Base-by-base conservation (phyloP, 2,113 vertebrate genomes). In the Anolis sagrei region DNA sequence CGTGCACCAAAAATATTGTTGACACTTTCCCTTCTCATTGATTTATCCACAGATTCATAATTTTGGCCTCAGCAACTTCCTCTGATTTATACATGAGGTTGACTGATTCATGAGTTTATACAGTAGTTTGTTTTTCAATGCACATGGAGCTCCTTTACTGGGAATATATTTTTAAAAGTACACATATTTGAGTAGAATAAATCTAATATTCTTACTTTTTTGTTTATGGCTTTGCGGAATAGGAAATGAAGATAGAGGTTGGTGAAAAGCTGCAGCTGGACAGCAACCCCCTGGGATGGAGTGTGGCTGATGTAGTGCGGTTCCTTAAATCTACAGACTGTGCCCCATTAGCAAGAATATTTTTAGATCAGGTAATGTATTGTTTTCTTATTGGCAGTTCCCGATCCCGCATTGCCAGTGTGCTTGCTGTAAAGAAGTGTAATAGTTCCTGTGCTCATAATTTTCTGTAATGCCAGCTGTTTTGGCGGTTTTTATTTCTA, bases 251-350 rank as follows among this genome's bases (percentile, higher is more conserved):
- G 93, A 94, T 95, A 73, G 98, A 99, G 93, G 96, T 95, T 89
- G 97, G 96, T 82, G 98, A 98, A 93, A 98, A 97, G 95, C 95
- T 99, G 92, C 97, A 97, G 83, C 96, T 99, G 94, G 98, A 99
- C 91, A 99, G 97, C 92, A 99, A 98, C 94, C 99, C 99, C 25
- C 95, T 99, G 95, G 97, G 99, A 89, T 99, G 99, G 99, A 99
- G 97, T 0, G 97, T 99, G 91, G 96, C 97, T 6, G 98, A 99
- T 0, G 98, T 99, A 23, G 98, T 98, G 78, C 97, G 97, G 91
- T 99, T 99, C 95, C 98, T 99, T 95, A 97, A 97, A 93, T 98
- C 97, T 89, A 99, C 98, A 0, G 98, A 99, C 96, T 99, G 99
- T 90, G 98, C 98, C 68, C 98, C 98, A 0, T 94, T 99, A 82